These are phyloP conservation scores for Engraulis encrasicolus DNA, from an alignment of 2,113 vertebrate species.

Conservation along the genomic window DNA sequence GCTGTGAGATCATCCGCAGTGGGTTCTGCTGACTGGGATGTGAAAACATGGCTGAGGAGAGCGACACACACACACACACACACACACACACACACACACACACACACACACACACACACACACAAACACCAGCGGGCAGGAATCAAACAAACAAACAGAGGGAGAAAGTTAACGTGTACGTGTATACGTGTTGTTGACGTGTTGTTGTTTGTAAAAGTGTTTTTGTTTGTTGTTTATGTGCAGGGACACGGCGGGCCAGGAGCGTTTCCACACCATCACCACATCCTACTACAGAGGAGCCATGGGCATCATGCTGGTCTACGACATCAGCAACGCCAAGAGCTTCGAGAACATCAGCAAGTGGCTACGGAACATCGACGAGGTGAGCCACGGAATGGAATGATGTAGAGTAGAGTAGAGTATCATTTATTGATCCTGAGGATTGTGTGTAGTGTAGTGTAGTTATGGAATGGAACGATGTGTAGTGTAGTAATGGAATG, in stretches of 20 bases:
- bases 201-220: no score
- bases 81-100: no score
- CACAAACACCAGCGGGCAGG: no score
- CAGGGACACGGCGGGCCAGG: conserved; percentile 98
- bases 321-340: conserved; percentile 99
- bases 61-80: no score
- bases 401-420: no score
- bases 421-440: no score
- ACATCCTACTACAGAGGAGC: conserved; percentile 99
- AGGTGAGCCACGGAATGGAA: conserved; percentile 84
- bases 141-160: no score
- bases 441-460: no score
- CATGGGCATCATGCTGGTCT: conserved; percentile 99
- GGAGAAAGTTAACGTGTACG: background rate
- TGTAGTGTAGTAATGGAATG: no score
- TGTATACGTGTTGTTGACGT: background rate
- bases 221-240: conserved; percentile 36
- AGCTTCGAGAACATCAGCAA: conserved; percentile 99
- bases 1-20: background rate
- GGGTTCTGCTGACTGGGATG: background rate
- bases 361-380: conserved; percentile 98
- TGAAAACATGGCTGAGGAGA: background rate
- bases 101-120: no score
- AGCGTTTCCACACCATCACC: conserved; percentile 99
- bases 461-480: no score